Base-by-base conservation (phyloP, 2,888 invertebrate genomes). In the Deilephila porcellus region DNA sequence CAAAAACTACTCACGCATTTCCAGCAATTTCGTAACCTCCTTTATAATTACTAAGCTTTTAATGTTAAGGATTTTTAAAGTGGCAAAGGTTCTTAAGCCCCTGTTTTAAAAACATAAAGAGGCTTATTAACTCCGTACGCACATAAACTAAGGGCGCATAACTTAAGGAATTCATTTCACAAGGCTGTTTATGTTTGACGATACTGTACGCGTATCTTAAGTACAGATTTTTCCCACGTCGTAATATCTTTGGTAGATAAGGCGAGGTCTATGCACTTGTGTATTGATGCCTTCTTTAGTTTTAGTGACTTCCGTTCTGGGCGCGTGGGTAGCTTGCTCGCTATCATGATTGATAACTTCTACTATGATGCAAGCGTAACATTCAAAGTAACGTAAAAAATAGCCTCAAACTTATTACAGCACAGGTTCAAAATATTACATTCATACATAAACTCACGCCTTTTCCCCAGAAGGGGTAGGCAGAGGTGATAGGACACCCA, bases 1-100 rank as follows among this genome's bases (percentile, higher is more conserved):
- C 90, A 92, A 91, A 91, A 91, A 91, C 83, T 82, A 83, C 85
- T 80, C 82, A 80, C 78, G 79, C 84, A 83, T 86, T 90, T 86
- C 86, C 85, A 86, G 82, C 80, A 83, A 88, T 90, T 92, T 89
- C 86, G 87, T 88, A 88, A 88, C 86, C 83, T 80, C 80, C 76
- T 84, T 81, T 80, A 82, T 88, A 90, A 90, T 91, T 89, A 87
- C 82, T 80, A 76, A 76, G 76, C 76, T 81, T 87, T 83, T 83
- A 85, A 84, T 71, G 60, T 70, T 60, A 62, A 37, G 70, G 29
- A 71, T 71, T 71, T 71, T 71, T 72, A 59, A 67, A 72, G 37
- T 20, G 25, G 37, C 25, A 25, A 20, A 17, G 34, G 56, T 67
- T 72, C 56, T 53, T 59, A 25, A 67, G 37, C 11, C 67, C 20